Conservation (phyloP, 1,140 invertebrate species). For the Macrotrachela quadricornifera region DNA sequence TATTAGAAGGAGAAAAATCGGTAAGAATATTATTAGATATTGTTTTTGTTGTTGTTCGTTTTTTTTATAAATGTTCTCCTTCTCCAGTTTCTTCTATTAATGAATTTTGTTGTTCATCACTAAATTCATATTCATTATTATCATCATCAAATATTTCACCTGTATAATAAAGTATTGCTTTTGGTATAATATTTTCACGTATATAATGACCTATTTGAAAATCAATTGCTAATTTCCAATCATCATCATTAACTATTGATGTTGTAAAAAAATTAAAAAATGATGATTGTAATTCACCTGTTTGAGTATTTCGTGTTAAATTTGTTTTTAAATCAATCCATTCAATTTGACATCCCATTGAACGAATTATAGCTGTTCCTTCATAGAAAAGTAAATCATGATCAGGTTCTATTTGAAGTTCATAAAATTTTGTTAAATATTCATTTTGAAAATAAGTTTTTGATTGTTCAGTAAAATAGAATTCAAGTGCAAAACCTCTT, state of each 20-base stretch:
- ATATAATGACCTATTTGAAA: constrained; percentile 95
- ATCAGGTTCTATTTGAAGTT: constrained; percentile 66
- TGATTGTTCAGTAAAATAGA: constrained; percentile 63
- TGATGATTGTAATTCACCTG: constrained; percentile 58
- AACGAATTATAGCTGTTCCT: constrained; percentile 84
- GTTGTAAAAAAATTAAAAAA: constrained; percentile 98
- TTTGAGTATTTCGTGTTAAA: constrained; percentile 79
- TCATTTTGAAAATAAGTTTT: constrained; percentile 71
- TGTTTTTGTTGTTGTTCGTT: no score
- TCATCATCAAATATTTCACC: constrained; percentile 30
- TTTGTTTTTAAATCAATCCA: constrained; percentile 88
- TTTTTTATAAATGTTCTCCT: no score
- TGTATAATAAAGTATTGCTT: constrained; percentile 77
- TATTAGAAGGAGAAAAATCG: no score
- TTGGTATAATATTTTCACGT: constrained; percentile 68
- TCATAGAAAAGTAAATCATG: constrained; percentile 83
- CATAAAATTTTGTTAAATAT: constrained; percentile 77
- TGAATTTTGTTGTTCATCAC: constrained; percentile 15
- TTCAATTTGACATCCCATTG: constrained; percentile 65
- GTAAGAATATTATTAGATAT: no score
- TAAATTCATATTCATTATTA: constrained; percentile 19
- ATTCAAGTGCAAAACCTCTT: constrained; percentile 37
- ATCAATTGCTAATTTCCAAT: constrained; percentile 36
- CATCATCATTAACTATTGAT: constrained; percentile 29
- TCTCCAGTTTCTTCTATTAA: no score